phyloP scores from a whole-genome alignment of 2,888 invertebrate species.

The Tipula confusa region DNA sequence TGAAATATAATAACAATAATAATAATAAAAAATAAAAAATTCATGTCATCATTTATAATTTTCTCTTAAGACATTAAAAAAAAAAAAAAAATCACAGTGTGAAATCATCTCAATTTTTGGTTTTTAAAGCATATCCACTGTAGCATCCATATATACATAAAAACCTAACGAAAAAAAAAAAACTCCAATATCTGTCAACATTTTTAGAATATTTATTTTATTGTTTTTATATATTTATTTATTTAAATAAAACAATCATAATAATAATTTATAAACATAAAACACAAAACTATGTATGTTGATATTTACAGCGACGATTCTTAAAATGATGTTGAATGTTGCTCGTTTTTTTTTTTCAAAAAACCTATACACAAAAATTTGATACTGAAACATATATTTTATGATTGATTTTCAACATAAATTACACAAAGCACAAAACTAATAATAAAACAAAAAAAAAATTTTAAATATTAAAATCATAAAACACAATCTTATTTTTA shows the following conservation, averaged over 20 bases:
- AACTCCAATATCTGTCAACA: neutral
- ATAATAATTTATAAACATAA: constrained; percentile 20
- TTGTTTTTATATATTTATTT: neutral
- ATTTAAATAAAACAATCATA: constrained; percentile 25
- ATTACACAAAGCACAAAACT: neutral
- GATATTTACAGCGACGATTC: no score
- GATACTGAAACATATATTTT: constrained; percentile 16
- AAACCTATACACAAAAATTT: neutral
- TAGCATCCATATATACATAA: no score
- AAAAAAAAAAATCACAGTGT: constrained; percentile 9
- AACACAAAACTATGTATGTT: neutral
- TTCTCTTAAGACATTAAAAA: constrained; percentile 12
- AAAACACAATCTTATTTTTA: neutral
- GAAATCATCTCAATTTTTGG: constrained; percentile 25
- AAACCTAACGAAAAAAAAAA: no score
- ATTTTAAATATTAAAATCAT: constrained; percentile 3
- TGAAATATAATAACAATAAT: constrained; percentile 25
- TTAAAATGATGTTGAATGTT: neutral
- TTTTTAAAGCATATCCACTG: neutral
- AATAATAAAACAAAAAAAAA: neutral
- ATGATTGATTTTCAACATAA: constrained; percentile 12
- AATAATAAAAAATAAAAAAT: constrained; percentile 13
- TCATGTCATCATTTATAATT: constrained; percentile 25
- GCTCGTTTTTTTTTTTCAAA: neutral
- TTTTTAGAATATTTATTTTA: constrained; percentile 25